Conservation (phyloP, 2,797 vertebrate genomes). For the Poeciliopsis turneri region DNA sequence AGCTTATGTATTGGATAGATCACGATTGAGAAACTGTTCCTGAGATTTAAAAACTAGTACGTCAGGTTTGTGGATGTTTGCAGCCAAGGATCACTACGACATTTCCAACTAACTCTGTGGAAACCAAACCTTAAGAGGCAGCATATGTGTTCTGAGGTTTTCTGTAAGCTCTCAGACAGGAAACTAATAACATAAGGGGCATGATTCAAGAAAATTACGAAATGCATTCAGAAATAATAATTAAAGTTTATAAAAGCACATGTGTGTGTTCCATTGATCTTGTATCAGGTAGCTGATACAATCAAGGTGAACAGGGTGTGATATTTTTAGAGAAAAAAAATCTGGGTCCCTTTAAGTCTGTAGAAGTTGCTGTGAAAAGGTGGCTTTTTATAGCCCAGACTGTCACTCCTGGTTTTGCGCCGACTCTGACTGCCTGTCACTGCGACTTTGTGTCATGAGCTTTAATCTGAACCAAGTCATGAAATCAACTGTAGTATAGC, state of each 20-base stretch:
- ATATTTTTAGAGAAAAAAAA: conserved; percentile 19
- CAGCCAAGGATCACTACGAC: background rate
- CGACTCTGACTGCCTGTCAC: conserved; percentile 66
- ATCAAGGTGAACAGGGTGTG: conserved; percentile 23
- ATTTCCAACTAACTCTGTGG: conserved; percentile 7
- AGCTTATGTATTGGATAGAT: background rate
- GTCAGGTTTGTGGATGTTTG: conserved; percentile 11
- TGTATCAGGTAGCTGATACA: conserved; percentile 33
- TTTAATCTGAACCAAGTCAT: conserved; percentile 64
- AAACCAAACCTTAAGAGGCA: conserved; percentile 16
- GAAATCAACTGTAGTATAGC: conserved; percentile 42
- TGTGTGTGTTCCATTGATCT: conserved; percentile 16
- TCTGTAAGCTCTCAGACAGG: conserved; percentile 9
- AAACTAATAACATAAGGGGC: conserved; percentile 8
- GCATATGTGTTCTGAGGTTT: conserved; percentile 18
- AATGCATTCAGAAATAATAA: conserved; percentile 19
- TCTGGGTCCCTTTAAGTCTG: conserved; percentile 43
- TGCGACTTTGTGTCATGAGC: conserved; percentile 64
- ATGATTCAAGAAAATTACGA: background rate
- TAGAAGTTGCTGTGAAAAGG: conserved; percentile 55
- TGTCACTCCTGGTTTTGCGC: conserved; percentile 58
- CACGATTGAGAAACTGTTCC: background rate
- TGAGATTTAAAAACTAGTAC: background rate
- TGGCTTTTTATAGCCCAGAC: conserved; percentile 66
- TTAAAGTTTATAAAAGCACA: conserved; percentile 1